phyloP scores from a whole-genome alignment of 64 coral and sea anemone species.

The Stichodactyla helianthus region DNA sequence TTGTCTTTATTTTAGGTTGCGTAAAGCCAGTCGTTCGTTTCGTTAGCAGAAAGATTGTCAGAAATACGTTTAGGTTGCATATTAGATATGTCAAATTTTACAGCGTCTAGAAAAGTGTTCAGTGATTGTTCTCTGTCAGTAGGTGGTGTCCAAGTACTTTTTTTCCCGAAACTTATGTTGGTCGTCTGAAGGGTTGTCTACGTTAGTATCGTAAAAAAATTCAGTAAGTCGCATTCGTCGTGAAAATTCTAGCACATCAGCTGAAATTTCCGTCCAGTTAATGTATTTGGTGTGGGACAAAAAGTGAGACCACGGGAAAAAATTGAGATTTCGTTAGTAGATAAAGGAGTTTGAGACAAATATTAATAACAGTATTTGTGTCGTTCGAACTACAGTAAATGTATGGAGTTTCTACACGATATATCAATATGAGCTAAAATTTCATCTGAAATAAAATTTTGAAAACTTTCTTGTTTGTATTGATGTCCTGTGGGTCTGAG shows the following conservation, averaged over 20 bases:
- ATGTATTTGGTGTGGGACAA: slow-evolving; percentile 12
- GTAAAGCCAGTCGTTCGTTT: slow-evolving; percentile 23
- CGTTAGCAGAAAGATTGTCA: slow-evolving; percentile 19
- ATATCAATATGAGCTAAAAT: too few relatives aligned
- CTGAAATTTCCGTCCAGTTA: slow-evolving; percentile 17
- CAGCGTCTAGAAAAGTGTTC: background rate
- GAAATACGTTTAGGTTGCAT: background rate
- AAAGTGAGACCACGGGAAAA: slow-evolving; percentile 10
- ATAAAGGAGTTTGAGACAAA: too few relatives aligned
- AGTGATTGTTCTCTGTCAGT: slow-evolving; percentile 34
- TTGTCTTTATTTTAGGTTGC: too few relatives aligned
- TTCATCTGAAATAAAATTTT: too few relatives aligned
- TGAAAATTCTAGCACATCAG: slow-evolving; percentile 14
- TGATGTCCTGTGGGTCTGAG: too few relatives aligned
- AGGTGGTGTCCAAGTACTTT: slow-evolving; percentile 27
- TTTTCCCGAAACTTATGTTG: background rate
- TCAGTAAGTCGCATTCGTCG: slow-evolving; percentile 27
- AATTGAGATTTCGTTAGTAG: background rate
- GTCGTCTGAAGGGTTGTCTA: background rate
- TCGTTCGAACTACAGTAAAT: too few relatives aligned
- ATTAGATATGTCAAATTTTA: background rate
- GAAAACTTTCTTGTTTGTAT: too few relatives aligned
- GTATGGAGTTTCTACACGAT: too few relatives aligned
- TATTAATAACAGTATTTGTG: too few relatives aligned
- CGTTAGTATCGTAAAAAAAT: slow-evolving; percentile 8